Evolutionary conservation across 2,888 invertebrate species (phyloP).

Genomic region (Torymus aiolomorphi): DNA sequence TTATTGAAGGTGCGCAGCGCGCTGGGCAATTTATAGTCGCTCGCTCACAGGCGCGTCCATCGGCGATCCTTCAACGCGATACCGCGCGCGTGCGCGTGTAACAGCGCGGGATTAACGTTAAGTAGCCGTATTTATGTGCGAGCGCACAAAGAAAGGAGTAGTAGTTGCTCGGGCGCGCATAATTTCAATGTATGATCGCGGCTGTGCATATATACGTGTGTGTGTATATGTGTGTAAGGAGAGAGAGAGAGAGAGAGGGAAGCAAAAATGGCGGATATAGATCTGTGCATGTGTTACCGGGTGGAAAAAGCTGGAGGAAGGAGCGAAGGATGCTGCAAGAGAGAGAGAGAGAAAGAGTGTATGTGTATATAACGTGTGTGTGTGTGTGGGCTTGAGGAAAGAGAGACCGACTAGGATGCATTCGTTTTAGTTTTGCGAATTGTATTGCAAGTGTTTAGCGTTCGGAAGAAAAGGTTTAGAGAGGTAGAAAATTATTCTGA

Average conservation of each 20-base stretch:
- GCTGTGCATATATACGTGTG: background rate
- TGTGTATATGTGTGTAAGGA: background rate
- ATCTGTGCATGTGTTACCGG: background rate
- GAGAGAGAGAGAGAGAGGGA: background rate
- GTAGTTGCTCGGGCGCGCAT: conserved; percentile 4
- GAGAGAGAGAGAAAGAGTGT: background rate
- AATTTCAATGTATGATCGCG: conserved; percentile 25
- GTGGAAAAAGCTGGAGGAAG: conserved; percentile 1
- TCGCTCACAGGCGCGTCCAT: conserved; percentile 32
- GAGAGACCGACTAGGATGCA: too few relatives aligned
- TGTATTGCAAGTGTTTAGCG: too few relatives aligned
- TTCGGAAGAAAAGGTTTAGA: too few relatives aligned
- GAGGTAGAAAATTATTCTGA: too few relatives aligned
- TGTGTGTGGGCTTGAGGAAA: background rate
- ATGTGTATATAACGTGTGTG: too few relatives aligned
- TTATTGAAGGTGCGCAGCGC: conserved; percentile 25
- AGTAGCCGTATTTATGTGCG: conserved; percentile 28
- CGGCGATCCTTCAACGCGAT: conserved; percentile 37
- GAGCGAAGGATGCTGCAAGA: background rate
- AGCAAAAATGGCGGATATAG: conserved; percentile 15
- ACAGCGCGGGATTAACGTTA: conserved; percentile 34
- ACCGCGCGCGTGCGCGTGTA: too few relatives aligned
- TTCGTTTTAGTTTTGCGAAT: too few relatives aligned
- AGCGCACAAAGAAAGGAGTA: conserved; percentile 13
- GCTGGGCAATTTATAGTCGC: conserved; percentile 43